Conservation (phyloP, 2,888 invertebrate genomes). For the Rhogogaster chlorosoma region DNA sequence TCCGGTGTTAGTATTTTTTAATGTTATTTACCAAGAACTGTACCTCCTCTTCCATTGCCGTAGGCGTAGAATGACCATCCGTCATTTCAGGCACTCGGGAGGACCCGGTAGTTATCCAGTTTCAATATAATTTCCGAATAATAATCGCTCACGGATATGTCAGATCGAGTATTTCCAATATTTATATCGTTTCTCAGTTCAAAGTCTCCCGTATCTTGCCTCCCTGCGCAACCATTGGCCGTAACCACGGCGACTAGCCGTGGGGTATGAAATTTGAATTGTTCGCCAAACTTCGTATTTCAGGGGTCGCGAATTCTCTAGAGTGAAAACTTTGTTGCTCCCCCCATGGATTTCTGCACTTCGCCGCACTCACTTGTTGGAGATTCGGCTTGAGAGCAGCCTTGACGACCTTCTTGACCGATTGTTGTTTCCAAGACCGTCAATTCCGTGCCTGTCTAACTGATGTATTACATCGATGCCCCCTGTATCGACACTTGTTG, state of each 20-base stretch:
- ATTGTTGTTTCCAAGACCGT: neutral
- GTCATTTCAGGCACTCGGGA: neutral
- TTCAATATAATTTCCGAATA: neutral
- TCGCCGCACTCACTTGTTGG: neutral
- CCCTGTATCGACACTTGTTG: neutral
- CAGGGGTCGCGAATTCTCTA: neutral
- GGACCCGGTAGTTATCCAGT: neutral
- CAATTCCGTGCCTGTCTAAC: neutral
- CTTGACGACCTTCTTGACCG: neutral
- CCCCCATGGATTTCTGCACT: neutral
- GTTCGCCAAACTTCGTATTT: neutral
- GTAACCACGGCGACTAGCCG: conserved; percentile 22
- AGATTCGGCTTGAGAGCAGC: neutral
- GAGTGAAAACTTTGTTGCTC: neutral
- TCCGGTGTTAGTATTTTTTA: neutral
- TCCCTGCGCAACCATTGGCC: neutral
- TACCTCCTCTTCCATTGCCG: neutral
- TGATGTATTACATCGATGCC: neutral
- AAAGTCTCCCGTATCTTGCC: neutral
- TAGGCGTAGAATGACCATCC: neutral
- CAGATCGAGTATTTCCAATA: neutral
- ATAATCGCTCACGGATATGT: neutral
- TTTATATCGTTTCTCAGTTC: neutral
- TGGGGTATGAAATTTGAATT: conserved; percentile 13
- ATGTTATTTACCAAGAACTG: conserved; percentile 20